phyloP scores from a whole-genome alignment of 1,140 invertebrate species.

The Drosophila kurseongensis region DNA sequence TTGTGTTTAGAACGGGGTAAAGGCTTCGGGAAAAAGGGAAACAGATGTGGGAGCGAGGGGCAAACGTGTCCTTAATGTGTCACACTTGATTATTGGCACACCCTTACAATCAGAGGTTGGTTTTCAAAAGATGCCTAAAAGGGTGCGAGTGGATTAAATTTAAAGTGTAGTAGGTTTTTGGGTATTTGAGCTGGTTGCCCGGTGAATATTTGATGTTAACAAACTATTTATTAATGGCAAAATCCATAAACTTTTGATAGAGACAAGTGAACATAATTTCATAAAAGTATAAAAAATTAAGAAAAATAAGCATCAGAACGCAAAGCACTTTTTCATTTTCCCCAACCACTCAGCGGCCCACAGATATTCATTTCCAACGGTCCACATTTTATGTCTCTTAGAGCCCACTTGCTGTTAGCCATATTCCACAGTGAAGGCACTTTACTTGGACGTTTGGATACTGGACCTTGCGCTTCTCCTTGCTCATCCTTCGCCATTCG shows the following conservation, averaged over 20 bases:
- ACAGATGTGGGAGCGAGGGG: slow-evolving; percentile 30
- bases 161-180: slow-evolving; percentile 14
- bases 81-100: slow-evolving; percentile 73
- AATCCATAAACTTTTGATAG: not conserved
- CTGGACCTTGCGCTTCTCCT: slow-evolving; percentile 12
- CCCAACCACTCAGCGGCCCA: slow-evolving; percentile 11
- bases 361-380: slow-evolving; percentile 10
- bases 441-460: slow-evolving; percentile 31
- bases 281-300: slow-evolving; percentile 68
- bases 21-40: slow-evolving; percentile 13
- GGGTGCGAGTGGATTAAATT: slow-evolving; percentile 10
- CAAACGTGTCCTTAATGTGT: slow-evolving; percentile 68
- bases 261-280: slow-evolving; percentile 74
- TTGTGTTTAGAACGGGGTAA: slow-evolving; percentile 53
- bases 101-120: slow-evolving; percentile 37
- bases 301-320: slow-evolving; percentile 68
- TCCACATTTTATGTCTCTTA: not conserved
- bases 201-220: not conserved
- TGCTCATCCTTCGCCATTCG: slow-evolving; percentile 55
- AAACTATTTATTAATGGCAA: not conserved
- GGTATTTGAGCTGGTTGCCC: not conserved
- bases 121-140: slow-evolving; percentile 47
- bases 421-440: slow-evolving; percentile 24
- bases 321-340: slow-evolving; percentile 77
- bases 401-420: slow-evolving; percentile 17